A percentile compares a stretch with the other conserved stretches of the same genome.
phyloP scores from a whole-genome alignment of 2,113 vertebrate genomes.

The Elachura formosa region DNA sequence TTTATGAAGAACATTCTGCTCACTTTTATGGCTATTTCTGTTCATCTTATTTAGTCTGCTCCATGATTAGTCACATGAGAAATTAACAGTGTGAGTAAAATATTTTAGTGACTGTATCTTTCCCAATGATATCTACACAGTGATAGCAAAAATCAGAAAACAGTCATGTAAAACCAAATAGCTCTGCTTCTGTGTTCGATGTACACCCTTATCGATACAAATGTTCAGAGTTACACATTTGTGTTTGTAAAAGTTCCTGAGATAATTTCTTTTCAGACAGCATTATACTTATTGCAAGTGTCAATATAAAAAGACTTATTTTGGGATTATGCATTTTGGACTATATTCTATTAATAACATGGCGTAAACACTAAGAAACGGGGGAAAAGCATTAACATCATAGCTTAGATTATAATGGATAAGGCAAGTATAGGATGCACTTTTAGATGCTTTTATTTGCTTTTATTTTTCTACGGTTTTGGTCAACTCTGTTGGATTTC shows the following conservation, averaged over 20 bases:
- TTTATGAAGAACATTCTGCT: background rate
- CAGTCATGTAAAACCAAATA: background rate
- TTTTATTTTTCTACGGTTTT: background rate
- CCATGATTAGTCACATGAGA: background rate
- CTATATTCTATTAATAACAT: background rate
- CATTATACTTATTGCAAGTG: background rate
- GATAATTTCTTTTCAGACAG: background rate
- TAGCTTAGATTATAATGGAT: background rate
- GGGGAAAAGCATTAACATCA: fast-evolving
- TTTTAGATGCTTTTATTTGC: background rate
- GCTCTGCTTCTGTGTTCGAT: background rate
- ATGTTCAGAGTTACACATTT: background rate
- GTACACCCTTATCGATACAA: background rate
- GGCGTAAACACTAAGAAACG: background rate
- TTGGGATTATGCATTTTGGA: background rate
- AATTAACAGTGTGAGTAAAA: background rate
- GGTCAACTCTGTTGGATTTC: background rate
- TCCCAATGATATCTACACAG: background rate
- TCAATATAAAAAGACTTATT: background rate
- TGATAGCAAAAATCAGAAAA: background rate
- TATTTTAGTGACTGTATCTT: background rate
- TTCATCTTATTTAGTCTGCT: background rate
- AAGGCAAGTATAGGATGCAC: background rate
- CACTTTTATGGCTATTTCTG: background rate
- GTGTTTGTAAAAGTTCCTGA: background rate